These are phyloP conservation scores for Luffia ferchaultella DNA, from an alignment of 2,888 invertebrate species.

Conservation along the genomic window DNA sequence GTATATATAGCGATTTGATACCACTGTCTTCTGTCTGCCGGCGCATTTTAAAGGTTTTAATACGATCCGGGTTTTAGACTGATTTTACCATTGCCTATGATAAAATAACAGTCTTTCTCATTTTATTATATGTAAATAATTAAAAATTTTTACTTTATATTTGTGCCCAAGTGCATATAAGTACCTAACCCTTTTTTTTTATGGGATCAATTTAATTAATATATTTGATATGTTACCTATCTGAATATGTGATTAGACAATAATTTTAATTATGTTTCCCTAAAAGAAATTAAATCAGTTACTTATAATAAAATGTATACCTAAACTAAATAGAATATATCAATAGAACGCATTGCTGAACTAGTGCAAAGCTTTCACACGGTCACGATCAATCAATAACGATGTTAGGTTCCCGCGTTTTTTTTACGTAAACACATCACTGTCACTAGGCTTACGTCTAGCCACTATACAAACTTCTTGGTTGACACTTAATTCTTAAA, in stretches of 20 bases:
- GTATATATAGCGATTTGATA: background rate
- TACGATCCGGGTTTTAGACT: background rate
- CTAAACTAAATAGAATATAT: background rate
- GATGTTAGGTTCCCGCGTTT: background rate
- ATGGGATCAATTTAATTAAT: background rate
- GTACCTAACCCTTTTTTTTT: background rate
- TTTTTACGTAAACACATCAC: too few relatives aligned
- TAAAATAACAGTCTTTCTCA: too few relatives aligned
- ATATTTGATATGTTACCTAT: background rate
- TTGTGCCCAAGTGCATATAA: too few relatives aligned
- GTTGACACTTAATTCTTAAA: background rate
- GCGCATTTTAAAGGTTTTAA: background rate
- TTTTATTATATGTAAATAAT: too few relatives aligned
- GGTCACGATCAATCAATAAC: background rate
- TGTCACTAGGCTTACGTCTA: too few relatives aligned
- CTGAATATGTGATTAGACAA: too few relatives aligned
- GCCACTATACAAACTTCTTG: background rate
- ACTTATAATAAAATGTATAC: background rate
- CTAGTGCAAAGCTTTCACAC: background rate
- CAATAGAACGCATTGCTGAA: background rate
- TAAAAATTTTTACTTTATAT: too few relatives aligned
- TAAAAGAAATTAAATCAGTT: too few relatives aligned
- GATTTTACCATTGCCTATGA: background rate
- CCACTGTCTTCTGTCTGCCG: background rate
- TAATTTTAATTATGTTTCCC: background rate